A percentile compares a stretch with the other conserved stretches of the same genome.
Evolutionary conservation across 2,888 invertebrate genomes (phyloP).

Genomic region (Brenthis hecate): DNA sequence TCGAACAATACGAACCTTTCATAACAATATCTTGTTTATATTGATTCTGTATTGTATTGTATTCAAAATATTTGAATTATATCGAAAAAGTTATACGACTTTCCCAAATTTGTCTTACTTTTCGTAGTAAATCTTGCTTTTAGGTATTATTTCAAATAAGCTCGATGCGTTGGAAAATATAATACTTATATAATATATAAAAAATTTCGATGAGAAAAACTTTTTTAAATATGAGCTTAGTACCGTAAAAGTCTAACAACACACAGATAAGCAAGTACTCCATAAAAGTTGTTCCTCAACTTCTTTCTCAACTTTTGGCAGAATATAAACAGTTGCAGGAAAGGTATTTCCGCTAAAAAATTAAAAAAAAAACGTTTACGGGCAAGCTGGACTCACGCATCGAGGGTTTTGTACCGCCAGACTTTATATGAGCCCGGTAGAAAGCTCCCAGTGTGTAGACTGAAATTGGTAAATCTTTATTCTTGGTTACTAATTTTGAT

Average conservation of each 20-base stretch:
- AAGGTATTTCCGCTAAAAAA: slow-evolving; percentile 7
- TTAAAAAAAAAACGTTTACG: too few species aligned
- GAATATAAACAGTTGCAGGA: slow-evolving; percentile 9
- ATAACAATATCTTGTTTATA: slow-evolving; percentile 42
- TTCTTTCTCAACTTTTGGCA: slow-evolving; percentile 12
- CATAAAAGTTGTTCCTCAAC: slow-evolving; percentile 12
- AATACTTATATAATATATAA: background rate
- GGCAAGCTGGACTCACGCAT: too few species aligned
- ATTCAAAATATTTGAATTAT: slow-evolving; percentile 31
- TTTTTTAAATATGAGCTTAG: slow-evolving; percentile 16
- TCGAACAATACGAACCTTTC: slow-evolving; percentile 40
- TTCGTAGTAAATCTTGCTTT: background rate
- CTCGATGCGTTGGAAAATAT: too few species aligned
- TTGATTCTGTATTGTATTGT: slow-evolving; percentile 40
- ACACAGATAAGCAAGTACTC: slow-evolving; percentile 16
- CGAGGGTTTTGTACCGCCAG: too few species aligned
- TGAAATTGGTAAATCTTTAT: too few species aligned
- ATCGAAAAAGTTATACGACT: slow-evolving; percentile 24
- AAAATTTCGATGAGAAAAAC: slow-evolving; percentile 14
- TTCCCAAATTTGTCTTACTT: background rate
- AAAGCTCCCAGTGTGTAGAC: too few species aligned
- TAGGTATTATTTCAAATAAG: too few species aligned
- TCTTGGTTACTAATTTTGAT: too few species aligned
- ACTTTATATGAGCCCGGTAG: too few species aligned
- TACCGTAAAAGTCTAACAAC: slow-evolving; percentile 15